Evolutionary conservation across 2,797 vertebrate genomes (phyloP).

Genomic region (Chaenodraco wilsoni): DNA sequence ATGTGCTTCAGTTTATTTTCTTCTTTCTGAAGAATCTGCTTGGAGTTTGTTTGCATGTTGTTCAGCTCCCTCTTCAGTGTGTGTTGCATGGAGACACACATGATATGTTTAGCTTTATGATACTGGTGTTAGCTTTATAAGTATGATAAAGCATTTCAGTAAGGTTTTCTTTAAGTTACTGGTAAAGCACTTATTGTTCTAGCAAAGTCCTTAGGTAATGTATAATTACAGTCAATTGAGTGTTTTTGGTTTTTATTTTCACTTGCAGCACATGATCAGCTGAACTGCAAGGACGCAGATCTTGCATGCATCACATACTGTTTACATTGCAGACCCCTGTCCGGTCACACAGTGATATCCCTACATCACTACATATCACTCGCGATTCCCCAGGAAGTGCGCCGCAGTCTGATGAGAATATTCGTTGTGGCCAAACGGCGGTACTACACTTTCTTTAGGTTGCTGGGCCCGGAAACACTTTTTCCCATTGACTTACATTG

Average conservation of each 20-base stretch:
- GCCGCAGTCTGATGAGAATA: no score
- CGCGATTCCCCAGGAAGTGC: no score
- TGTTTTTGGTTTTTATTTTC: no score
- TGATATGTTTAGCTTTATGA: not conserved
- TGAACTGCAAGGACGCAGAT: not conserved
- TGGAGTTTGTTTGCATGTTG: slow-evolving; percentile 21
- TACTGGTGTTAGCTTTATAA: not conserved
- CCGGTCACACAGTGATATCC: not conserved
- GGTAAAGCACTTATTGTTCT: no score
- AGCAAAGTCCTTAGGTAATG: no score
- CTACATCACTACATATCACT: no score
- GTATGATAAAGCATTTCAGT: not conserved
- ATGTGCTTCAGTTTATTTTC: slow-evolving; percentile 9
- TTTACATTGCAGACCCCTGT: not conserved
- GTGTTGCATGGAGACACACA: slow-evolving; percentile 1
- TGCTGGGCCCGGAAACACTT: no score
- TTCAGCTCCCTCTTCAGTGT: slow-evolving; percentile 49
- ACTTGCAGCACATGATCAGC: not conserved
- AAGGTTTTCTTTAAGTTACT: not conserved
- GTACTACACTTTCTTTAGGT: no score
- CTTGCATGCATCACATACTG: not conserved
- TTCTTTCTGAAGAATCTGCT: slow-evolving; percentile 31
- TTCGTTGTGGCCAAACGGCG: no score
- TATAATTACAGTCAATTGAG: no score
- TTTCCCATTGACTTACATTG: no score